phyloP scores from a whole-genome alignment of 2,113 vertebrate genomes.

The Chascanopsetta lugubris region DNA sequence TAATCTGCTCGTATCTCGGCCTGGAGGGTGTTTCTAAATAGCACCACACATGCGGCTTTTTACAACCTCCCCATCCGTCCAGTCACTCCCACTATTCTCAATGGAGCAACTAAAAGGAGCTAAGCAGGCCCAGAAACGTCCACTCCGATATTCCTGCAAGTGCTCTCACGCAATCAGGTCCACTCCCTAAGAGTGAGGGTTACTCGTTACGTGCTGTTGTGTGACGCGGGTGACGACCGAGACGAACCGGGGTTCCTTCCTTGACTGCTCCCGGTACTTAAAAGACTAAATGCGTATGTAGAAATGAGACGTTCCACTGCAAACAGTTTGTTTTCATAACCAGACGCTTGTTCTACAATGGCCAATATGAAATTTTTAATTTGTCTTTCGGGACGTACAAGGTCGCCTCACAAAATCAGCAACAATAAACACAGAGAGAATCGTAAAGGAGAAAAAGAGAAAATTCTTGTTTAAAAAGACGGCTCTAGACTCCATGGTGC shows the following conservation, averaged over 20 bases:
- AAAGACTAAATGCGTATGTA: conserved; percentile 39
- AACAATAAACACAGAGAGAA: too few relatives aligned
- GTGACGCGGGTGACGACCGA: conserved; percentile 43
- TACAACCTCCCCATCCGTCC: conserved; percentile 21
- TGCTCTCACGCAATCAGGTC: conserved; percentile 35
- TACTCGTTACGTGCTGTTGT: conserved; percentile 47
- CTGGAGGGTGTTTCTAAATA: conserved; percentile 38
- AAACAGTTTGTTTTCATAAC: too few relatives aligned
- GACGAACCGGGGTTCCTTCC: conserved; percentile 45
- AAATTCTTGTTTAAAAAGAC: too few relatives aligned
- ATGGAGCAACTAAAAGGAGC: conserved; percentile 36
- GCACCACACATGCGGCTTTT: conserved; percentile 31
- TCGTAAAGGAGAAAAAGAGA: too few relatives aligned
- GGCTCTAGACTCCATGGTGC: too few relatives aligned
- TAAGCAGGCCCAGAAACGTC: conserved; percentile 56
- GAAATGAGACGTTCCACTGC: too few relatives aligned
- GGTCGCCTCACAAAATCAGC: too few relatives aligned
- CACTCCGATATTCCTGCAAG: conserved; percentile 23
- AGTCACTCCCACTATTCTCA: conserved; percentile 28
- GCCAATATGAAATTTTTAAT: too few relatives aligned
- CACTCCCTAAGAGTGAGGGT: conserved; percentile 28
- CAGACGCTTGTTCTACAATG: too few relatives aligned
- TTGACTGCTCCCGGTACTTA: conserved; percentile 32
- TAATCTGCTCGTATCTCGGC: conserved; percentile 49
- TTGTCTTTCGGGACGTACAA: too few relatives aligned